phyloP scores from a whole-genome alignment of 2,113 vertebrate species.

The Eira barbara region DNA sequence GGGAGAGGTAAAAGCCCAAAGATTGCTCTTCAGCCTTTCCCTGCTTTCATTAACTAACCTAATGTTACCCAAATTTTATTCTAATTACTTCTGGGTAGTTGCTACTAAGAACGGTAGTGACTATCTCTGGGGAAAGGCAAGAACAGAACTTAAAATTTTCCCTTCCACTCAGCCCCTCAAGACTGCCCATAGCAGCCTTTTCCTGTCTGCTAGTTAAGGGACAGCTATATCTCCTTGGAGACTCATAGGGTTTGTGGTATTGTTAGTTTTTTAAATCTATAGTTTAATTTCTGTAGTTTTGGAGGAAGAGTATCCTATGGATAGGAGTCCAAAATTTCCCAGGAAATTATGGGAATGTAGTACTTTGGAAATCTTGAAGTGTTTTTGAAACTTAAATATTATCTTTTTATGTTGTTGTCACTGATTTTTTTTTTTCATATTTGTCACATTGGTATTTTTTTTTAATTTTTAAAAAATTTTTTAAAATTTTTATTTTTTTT shows the following conservation, averaged over 20 bases:
- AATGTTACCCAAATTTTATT: background rate
- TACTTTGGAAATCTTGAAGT: background rate
- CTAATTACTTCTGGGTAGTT: background rate
- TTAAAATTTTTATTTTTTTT: no score
- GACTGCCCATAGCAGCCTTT: background rate
- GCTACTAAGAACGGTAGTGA: background rate
- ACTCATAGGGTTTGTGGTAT: no score
- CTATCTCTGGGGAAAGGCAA: background rate
- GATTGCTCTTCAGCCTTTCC: background rate
- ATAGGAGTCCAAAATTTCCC: background rate
- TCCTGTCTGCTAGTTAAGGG: background rate
- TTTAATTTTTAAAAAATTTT: no score
- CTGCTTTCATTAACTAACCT: background rate
- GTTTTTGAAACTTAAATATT: constrained; percentile 33
- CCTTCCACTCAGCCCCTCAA: background rate
- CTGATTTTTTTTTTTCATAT: background rate
- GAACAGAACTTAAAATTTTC: background rate
- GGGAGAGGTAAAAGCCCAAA: background rate
- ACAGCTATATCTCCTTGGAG: background rate
- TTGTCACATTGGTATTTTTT: background rate
- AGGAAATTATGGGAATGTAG: background rate
- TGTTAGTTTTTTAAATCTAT: background rate
- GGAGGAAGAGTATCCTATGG: background rate
- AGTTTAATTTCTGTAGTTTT: background rate
- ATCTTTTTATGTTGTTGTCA: background rate